Conservation (phyloP, 2,888 invertebrate species). For the Mimas tiliae region DNA sequence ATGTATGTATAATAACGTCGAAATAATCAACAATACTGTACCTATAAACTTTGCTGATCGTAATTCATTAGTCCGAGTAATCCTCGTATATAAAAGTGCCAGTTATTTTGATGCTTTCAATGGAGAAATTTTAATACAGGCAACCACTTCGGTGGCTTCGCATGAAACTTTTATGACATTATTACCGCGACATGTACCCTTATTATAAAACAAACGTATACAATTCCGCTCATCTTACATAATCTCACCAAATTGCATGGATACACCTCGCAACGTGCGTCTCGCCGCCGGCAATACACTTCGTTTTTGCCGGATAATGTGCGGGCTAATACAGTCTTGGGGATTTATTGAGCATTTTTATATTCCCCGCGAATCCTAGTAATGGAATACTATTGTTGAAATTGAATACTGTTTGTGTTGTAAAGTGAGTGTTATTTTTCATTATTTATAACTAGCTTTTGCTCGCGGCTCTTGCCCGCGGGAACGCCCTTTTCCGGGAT, state of each 20-base stretch:
- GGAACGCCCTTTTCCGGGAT: too few species aligned
- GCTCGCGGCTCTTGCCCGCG: too few species aligned
- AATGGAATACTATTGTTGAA: slow-evolving; percentile 22
- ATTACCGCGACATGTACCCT: slow-evolving; percentile 61
- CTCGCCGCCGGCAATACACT: slow-evolving; percentile 27
- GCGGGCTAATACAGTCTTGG: slow-evolving; percentile 24
- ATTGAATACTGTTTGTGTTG: slow-evolving; percentile 12
- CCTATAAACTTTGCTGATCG: slow-evolving; percentile 39
- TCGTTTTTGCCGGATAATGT: slow-evolving; percentile 27
- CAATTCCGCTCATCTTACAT: slow-evolving; percentile 68
- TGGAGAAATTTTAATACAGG: slow-evolving; percentile 69
- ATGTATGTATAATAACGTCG: too few species aligned
- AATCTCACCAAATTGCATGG: slow-evolving; percentile 70
- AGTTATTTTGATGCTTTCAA: slow-evolving; percentile 56
- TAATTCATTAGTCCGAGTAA: slow-evolving; percentile 49
- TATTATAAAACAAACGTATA: slow-evolving; percentile 67
- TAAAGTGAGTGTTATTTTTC: background rate
- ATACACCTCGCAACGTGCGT: slow-evolving; percentile 36
- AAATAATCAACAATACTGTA: background rate
- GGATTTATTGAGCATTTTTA: slow-evolving; percentile 21
- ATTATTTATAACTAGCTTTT: too few species aligned
- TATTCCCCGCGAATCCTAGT: slow-evolving; percentile 10
- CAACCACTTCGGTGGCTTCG: slow-evolving; percentile 58
- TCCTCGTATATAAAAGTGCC: slow-evolving; percentile 48
- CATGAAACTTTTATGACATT: slow-evolving; percentile 72